Evolutionary conservation across 1,140 invertebrate genomes (phyloP), one percentile per base, ranked within the genome.

Genomic region (Atta cephalotes): DNA sequence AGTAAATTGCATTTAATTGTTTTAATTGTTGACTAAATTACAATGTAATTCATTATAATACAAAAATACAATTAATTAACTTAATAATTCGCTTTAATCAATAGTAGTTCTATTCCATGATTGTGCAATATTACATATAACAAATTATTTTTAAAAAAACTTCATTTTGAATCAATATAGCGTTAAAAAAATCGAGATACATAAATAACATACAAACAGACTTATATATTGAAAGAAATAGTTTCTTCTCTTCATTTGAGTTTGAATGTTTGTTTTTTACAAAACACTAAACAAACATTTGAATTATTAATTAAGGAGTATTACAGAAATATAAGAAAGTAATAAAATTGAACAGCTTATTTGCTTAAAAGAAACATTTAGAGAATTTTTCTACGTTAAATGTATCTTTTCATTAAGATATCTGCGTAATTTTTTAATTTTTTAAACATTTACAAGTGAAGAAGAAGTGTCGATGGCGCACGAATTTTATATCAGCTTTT

Each of bases 401-500:
- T 51, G 7, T 70, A 25, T 18, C n/a, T 80, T 49, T 68, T 9
- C 14, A 5, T 56, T 70, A 62, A 84, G 49, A 9, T 74, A 62
- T 14, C 28, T 31, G 12, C 56, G n/a, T 84, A 39, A 39, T 39
- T 39, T 39, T 39, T 39, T 51, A 10, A 16, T 45, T 62, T 39
- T 62, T 28, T 60, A 21, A 35, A 74, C 68, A 74, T 84, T 74
- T 31, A 31, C 56, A 74, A 62, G 25, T 49, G 51, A 39, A 84
- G 35, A 58, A 16, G 28, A 25, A 35, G n/a, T 82, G 68, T 60
- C 56, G 35, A 72, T 60, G 49, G 35, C 25, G 53, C 68, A 65
- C 35, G 25, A 84, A 76, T 76, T 51, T 76, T 62, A 63, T 68
- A 81, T 14, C 14, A 56, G 56, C 21, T 45, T 81, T 35, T 56